phyloP scores from a whole-genome alignment of 2,797 vertebrate genomes.

The Geotrypetes seraphini region DNA sequence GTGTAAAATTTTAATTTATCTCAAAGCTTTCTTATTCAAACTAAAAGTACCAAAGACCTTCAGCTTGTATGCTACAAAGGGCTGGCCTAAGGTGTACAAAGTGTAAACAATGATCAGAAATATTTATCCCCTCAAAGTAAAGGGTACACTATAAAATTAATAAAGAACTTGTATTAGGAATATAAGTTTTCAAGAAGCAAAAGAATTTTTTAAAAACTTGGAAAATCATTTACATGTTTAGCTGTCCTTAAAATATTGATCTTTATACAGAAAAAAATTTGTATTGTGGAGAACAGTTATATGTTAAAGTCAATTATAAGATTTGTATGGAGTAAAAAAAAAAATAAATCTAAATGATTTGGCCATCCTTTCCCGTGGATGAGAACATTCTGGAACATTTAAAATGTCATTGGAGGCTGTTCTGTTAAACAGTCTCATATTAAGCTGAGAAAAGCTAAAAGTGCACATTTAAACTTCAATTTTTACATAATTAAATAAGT shows the following conservation, averaged over 20 bases:
- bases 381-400: too few species aligned
- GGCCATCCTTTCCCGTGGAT: conserved; percentile 44
- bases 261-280: conserved; percentile 14
- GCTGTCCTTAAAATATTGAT: conserved; percentile 31
- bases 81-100: conserved; percentile 62
- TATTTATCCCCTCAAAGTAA: conserved; percentile 58
- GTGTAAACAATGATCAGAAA: conserved; percentile 59
- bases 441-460: too few species aligned
- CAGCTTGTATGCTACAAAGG: conserved; percentile 61
- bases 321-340: too few species aligned
- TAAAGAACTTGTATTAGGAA: conserved; percentile 44
- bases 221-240: conserved; percentile 26
- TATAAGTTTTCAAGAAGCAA: conserved; percentile 17
- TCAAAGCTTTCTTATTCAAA: conserved; percentile 60
- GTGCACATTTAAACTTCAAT: too few species aligned
- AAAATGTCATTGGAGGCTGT: too few species aligned
- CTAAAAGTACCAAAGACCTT: conserved; percentile 60
- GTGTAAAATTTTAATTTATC: conserved; percentile 63
- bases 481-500: too few species aligned
- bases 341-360: too few species aligned
- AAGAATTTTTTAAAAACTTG: conserved; percentile 42
- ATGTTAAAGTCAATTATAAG: conserved; percentile 21
- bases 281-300: conserved; percentile 31
- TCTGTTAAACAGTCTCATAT: too few species aligned
- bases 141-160: conserved; percentile 51